Conservation (phyloP, 2,113 vertebrate species). For the Leucoraja erinaceus region DNA sequence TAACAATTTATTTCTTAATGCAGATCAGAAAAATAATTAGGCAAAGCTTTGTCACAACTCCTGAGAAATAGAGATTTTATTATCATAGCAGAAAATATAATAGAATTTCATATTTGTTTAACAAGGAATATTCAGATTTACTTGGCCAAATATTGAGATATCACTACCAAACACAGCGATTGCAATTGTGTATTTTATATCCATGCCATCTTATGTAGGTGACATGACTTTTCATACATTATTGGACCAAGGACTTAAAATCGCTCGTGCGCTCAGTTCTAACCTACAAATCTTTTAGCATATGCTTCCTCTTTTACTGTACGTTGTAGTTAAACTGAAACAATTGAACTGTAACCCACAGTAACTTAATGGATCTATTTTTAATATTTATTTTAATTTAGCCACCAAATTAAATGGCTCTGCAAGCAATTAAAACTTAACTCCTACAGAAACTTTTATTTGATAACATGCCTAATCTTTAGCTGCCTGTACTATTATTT, state of each 20-base stretch:
- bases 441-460: neutral
- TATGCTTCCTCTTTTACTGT: conserved; percentile 14
- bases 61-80: conserved; percentile 24
- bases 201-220: neutral
- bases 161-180: neutral
- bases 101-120: conserved; percentile 25
- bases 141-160: conserved; percentile 29
- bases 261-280: neutral
- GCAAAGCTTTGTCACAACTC: neutral
- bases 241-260: neutral
- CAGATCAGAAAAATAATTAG: neutral
- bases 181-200: conserved; percentile 30
- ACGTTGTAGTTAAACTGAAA: neutral
- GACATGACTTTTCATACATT: neutral
- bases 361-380: conserved; percentile 32
- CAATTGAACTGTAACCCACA: conserved; percentile 20
- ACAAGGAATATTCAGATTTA: neutral
- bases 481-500: neutral
- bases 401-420: conserved; percentile 17
- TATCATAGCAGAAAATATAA: conserved; percentile 21
- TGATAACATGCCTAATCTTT: neutral
- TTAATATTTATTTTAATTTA: conserved; percentile 37
- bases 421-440: conserved; percentile 22
- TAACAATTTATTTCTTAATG: conserved; percentile 19
- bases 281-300: conserved; percentile 13